These are phyloP conservation scores for Triops longicaudatus DNA, from an alignment of 1,140 invertebrate species.

Conservation along the genomic window DNA sequence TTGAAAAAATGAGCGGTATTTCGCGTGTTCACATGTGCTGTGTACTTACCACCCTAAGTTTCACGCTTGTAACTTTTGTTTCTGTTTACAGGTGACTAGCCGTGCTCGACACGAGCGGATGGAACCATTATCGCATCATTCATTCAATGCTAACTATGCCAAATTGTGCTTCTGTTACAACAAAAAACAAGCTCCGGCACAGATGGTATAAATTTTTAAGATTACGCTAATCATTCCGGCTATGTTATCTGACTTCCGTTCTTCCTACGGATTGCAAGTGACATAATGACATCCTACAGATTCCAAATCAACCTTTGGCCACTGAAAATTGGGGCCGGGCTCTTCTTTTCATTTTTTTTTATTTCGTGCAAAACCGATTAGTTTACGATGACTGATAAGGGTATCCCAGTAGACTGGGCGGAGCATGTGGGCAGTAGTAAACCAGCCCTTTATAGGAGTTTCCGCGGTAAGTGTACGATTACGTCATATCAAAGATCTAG, in stretches of 20 bases:
- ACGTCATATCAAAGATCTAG: background rate
- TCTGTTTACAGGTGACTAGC: background rate
- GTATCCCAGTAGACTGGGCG: background rate
- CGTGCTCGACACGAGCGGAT: background rate
- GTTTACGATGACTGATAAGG: background rate
- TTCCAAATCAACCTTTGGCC: background rate
- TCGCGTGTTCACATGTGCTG: background rate
- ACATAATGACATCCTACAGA: background rate
- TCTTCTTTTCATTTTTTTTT: background rate
- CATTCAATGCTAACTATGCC: background rate
- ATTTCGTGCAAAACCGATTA: background rate
- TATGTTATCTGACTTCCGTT: background rate
- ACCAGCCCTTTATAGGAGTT: conserved; percentile 1
- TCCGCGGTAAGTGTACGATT: background rate
- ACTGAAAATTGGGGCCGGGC: background rate
- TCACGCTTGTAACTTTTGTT: background rate
- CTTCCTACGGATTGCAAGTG: background rate
- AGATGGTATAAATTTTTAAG: background rate
- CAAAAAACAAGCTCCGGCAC: background rate
- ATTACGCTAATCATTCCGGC: background rate
- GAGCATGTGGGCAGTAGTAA: background rate
- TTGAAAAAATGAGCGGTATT: background rate
- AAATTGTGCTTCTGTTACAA: background rate
- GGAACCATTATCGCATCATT: background rate
- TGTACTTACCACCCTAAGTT: background rate